Evolutionary conservation across 2,113 vertebrate genomes (phyloP), one percentile per base, ranked within the genome.

Genomic region (Hemiscyllium ocellatum): DNA sequence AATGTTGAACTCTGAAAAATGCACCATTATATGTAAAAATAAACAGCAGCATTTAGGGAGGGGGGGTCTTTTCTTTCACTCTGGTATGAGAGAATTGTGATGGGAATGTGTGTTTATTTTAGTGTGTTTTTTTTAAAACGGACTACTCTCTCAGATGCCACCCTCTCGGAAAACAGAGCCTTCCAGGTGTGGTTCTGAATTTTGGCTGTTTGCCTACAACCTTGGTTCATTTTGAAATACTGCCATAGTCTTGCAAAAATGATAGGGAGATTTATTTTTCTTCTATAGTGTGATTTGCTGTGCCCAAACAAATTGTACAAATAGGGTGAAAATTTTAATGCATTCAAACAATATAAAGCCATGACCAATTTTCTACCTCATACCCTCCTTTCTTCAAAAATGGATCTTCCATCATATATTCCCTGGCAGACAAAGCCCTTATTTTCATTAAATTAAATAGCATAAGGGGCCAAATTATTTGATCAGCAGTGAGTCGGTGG

Each of bases 291-390:
- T 98, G 98, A 98, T 97, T 98, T 97, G 97, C 97, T 15, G 83
- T 97, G 96, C 96, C 96, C 69, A 3, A 94, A 72, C 33, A 95
- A 42, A 68, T 97, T 96, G 96, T 97, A 95, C 80, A 42, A 69
- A 97, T 96, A 98, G 98, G 97, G 96, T 96, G 96, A 96, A 96
- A 98, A 97, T 97, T 97, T 97, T 96, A 98, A 97, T 90, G 97
- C 98, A 98, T 98, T 98, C 97, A 98, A 98, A 97, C 98, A 98
- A 98, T 98, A 98, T 98, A 98, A 99, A 99, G 98, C 99, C 98
- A 98, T 98, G 98, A 98, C 98, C 98, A 98, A 98, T 98, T 99
- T 98, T 99, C 99, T 99, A 99, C 99, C 99, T 99, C 99, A 99
- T 98, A 98, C 97, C 98, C 97, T 96, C 98, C 98, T 97, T 97